Evolutionary conservation across 1,140 invertebrate genomes (phyloP).

Genomic region (Goniozus legneri): DNA sequence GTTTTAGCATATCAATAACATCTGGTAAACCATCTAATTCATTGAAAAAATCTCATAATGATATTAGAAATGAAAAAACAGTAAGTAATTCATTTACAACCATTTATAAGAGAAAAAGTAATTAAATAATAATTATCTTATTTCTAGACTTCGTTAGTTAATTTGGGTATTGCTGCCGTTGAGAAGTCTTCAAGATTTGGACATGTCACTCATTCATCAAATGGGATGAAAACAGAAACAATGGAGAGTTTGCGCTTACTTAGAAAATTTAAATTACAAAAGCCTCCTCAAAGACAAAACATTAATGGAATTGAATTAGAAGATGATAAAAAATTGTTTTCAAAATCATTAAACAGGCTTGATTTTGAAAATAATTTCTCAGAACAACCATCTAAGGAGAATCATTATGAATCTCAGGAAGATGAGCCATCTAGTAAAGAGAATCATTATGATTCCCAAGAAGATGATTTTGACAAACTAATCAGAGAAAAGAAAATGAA

Average conservation of each 20-base stretch:
- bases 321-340: conserved; percentile 12
- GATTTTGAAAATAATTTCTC: conserved; percentile 4
- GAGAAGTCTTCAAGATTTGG: background rate
- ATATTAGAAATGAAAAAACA: conserved; percentile 24
- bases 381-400: conserved; percentile 5
- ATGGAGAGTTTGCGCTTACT: conserved; percentile 30
- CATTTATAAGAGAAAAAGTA: background rate
- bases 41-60: conserved; percentile 20
- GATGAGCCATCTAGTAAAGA: background rate
- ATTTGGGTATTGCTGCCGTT: background rate
- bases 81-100: conserved; percentile 14
- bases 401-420: background rate
- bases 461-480: background rate
- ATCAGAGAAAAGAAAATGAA: background rate
- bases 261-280: conserved; percentile 30
- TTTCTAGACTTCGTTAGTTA: background rate
- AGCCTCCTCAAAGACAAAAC: conserved; percentile 19
- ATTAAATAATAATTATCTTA: background rate
- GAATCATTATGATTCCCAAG: background rate
- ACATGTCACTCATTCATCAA: conserved; percentile 11
- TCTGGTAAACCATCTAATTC: conserved; percentile 18
- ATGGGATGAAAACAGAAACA: conserved; percentile 24
- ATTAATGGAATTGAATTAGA: conserved; percentile 7
- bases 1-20: conserved; percentile 4
- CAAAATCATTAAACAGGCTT: background rate